Percentiles rank a stretch among this genome's conserved stretches.
phyloP scores from a whole-genome alignment of 2,113 vertebrate genomes.

The Neoarius graeffei region DNA sequence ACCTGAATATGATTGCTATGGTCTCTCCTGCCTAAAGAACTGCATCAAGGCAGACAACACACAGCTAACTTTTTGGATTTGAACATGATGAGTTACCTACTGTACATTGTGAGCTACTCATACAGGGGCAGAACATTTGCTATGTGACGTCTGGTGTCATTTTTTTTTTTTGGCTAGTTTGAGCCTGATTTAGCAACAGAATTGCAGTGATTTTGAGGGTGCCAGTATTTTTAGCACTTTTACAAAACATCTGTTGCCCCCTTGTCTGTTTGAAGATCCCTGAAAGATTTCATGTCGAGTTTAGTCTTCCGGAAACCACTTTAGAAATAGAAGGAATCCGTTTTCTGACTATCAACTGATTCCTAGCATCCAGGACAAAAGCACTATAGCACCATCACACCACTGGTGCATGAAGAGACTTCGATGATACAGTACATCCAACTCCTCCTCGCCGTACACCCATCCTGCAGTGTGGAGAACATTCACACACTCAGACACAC shows the following conservation, averaged over 20 bases:
- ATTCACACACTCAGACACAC: slow-evolving; percentile 16
- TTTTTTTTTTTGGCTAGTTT: too few species aligned
- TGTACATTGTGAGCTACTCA: background rate
- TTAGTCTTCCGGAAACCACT: background rate
- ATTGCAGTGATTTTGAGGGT: background rate
- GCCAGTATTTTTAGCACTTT: too few species aligned
- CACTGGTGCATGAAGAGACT: background rate
- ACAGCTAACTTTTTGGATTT: background rate
- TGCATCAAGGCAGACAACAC: background rate
- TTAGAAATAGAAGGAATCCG: background rate
- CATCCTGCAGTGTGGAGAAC: slow-evolving; percentile 1
- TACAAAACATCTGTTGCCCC: background rate
- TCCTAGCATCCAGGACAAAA: background rate
- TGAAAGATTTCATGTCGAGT: background rate
- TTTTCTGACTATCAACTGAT: background rate
- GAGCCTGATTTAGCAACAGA: background rate
- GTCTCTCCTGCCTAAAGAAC: background rate
- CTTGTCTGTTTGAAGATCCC: background rate
- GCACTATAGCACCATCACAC: background rate
- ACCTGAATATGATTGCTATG: background rate
- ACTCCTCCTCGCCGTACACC: background rate
- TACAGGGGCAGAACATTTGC: background rate
- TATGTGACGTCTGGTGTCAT: background rate
- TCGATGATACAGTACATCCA: background rate
- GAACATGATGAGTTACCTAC: background rate